phyloP scores from a whole-genome alignment of 2,113 vertebrate species.

The Tupaia chinensis region DNA sequence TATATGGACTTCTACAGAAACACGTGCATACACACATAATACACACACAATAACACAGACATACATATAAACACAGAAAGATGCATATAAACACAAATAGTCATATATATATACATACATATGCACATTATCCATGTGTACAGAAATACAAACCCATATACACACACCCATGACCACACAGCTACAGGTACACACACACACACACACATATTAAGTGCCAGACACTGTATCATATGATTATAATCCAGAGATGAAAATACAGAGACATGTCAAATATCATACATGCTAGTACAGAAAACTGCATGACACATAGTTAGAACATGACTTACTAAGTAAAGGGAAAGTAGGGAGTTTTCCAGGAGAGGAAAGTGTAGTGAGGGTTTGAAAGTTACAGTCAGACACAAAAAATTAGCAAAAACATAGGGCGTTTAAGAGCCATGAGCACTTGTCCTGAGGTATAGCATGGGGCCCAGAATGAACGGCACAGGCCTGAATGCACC shows the following conservation, averaged over 20 bases:
- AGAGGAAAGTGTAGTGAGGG: neutral
- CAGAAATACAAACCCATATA: no score
- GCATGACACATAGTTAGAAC: neutral
- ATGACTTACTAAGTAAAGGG: neutral
- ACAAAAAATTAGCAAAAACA: neutral
- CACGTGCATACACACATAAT: neutral
- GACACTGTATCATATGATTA: neutral
- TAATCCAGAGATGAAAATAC: neutral
- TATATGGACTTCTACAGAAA: no score
- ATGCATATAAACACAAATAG: no score
- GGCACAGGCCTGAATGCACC: no score
- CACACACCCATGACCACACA: no score
- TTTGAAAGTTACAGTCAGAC: neutral
- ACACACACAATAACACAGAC: neutral
- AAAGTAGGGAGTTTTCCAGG: neutral
- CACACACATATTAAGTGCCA: neutral
- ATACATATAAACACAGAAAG: no score
- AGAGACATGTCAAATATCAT: neutral
- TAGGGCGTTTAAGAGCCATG: no score
- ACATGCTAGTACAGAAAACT: neutral
- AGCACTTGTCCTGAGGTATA: fast-evolving
- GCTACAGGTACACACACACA: neutral
- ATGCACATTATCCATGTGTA: no score
- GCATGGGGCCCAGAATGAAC: fast-evolving
- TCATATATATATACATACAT: no score